These are phyloP conservation scores for Podotricha telesiphe DNA, from an alignment of 2,888 invertebrate genomes.

Conservation along the genomic window DNA sequence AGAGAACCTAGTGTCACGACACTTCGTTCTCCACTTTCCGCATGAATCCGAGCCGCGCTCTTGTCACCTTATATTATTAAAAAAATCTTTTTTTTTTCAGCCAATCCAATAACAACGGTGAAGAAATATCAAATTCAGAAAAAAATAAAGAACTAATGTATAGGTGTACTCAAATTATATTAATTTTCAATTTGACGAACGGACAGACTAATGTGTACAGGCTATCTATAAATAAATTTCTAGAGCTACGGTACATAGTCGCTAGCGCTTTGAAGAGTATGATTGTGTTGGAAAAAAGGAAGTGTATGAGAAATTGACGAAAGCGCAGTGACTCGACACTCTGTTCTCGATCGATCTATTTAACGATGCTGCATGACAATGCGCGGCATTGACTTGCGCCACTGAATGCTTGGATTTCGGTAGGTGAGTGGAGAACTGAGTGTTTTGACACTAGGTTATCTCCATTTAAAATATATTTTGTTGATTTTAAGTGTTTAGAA, in stretches of 20 bases:
- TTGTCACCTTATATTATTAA: background rate
- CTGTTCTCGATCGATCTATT: too few relatives aligned
- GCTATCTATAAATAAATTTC: slow-evolving; percentile 65
- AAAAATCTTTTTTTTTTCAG: slow-evolving; percentile 55
- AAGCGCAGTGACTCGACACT: background rate
- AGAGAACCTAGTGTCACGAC: too few relatives aligned
- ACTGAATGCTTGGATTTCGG: too few relatives aligned
- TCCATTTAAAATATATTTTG: too few relatives aligned
- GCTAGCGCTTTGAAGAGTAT: slow-evolving; percentile 69
- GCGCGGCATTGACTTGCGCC: too few relatives aligned
- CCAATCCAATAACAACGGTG: slow-evolving; percentile 57
- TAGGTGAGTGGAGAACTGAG: too few relatives aligned
- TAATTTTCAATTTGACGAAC: slow-evolving; percentile 59
- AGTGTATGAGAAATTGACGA: slow-evolving; percentile 62
- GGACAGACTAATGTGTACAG: slow-evolving; percentile 57
- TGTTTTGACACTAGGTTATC: too few relatives aligned
- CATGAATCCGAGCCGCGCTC: too few relatives aligned
- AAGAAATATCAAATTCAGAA: slow-evolving; percentile 50
- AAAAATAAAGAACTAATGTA: slow-evolving; percentile 57
- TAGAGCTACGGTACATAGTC: slow-evolving; percentile 64
- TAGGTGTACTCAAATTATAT: slow-evolving; percentile 58
- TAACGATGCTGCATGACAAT: too few relatives aligned
- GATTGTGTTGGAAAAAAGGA: slow-evolving; percentile 69
- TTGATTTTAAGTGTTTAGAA: too few relatives aligned
- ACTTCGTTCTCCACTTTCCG: too few relatives aligned